Conservation (phyloP, 2,888 invertebrate species). For the Adela reaumurella region DNA sequence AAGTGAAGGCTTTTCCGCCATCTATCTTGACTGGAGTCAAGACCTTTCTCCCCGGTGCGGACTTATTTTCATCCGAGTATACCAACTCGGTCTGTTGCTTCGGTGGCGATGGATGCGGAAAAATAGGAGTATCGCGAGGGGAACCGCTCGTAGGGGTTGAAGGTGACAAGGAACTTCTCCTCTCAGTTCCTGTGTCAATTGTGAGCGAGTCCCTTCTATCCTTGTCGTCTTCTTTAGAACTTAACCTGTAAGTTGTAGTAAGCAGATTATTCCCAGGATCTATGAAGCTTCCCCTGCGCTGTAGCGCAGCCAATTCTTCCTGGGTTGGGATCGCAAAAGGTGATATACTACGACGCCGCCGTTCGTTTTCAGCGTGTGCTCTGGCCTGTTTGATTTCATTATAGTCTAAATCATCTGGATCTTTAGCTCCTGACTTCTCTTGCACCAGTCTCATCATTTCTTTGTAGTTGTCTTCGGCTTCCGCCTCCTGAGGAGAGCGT, state of each 20-base stretch:
- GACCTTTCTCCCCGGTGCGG: conserved; percentile 16
- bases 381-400: conserved; percentile 45
- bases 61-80: conserved; percentile 26
- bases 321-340: conserved; percentile 47
- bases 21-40: conserved; percentile 30
- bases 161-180: conserved; percentile 25
- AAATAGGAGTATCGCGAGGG: conserved; percentile 28
- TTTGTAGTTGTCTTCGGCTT: conserved; percentile 46
- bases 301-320: conserved; percentile 28
- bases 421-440: conserved; percentile 34
- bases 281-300: conserved; percentile 47
- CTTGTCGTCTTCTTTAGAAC: conserved; percentile 37
- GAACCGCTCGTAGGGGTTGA: conserved; percentile 26
- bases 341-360: conserved; percentile 48
- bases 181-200: conserved; percentile 24
- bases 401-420: conserved; percentile 43
- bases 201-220: conserved; percentile 32
- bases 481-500: conserved; percentile 38
- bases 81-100: conserved; percentile 36
- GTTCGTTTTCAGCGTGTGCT: conserved; percentile 37
- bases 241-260: conserved; percentile 37
- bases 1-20: conserved; percentile 21
- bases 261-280: conserved; percentile 47
- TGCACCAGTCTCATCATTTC: conserved; percentile 47
- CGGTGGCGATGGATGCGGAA: conserved; percentile 27